Conservation (phyloP, 2,888 invertebrate species). For the Artemia sinica region DNA sequence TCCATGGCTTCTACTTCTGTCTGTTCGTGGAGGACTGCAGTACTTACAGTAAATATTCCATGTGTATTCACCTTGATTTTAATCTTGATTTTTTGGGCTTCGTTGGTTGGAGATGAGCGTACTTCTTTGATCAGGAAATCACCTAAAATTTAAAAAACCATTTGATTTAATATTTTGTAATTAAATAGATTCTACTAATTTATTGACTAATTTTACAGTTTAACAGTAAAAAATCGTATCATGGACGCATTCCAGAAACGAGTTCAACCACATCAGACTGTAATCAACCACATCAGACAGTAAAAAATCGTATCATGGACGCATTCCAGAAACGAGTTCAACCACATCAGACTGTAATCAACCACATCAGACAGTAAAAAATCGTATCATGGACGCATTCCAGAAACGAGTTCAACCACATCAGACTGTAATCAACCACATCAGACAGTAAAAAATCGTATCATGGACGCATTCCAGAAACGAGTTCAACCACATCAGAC, state of each 20-base stretch:
- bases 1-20: slow-evolving; percentile 21
- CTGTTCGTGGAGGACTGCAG: slow-evolving; percentile 46
- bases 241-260: not conserved
- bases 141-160: slow-evolving; percentile 36
- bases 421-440: too few relatives aligned
- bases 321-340: too few relatives aligned
- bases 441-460: too few relatives aligned
- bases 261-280: not conserved
- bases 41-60: slow-evolving; percentile 72
- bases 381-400: too few relatives aligned
- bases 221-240: not conserved
- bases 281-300: too few relatives aligned
- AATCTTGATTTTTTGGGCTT: slow-evolving; percentile 85
- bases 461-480: too few relatives aligned
- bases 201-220: not conserved
- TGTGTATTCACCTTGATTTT: slow-evolving; percentile 86
- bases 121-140: slow-evolving; percentile 62
- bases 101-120: slow-evolving; percentile 67
- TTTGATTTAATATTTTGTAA: not conserved
- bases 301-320: too few relatives aligned
- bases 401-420: too few relatives aligned
- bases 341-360: too few relatives aligned
- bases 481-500: too few relatives aligned
- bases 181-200: not conserved
- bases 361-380: too few relatives aligned